Conservation (phyloP, 2,888 invertebrate genomes). For the Melipona bicolor region DNA sequence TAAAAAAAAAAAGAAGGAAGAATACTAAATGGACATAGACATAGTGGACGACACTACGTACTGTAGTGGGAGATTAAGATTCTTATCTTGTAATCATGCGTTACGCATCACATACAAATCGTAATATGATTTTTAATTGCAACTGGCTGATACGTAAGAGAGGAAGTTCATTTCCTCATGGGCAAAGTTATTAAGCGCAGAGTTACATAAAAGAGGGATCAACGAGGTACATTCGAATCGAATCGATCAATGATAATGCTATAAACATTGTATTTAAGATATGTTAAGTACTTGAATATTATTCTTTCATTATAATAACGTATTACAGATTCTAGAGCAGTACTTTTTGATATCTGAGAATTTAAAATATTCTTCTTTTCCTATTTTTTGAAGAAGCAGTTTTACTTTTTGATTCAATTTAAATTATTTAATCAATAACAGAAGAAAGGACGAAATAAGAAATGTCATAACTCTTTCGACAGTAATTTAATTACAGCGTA, state of each 20-base stretch:
- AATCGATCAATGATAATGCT: conserved; percentile 14
- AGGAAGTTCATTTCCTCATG: conserved; percentile 65
- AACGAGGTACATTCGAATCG: conserved; percentile 45
- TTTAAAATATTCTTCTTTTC: not conserved
- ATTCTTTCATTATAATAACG: not conserved
- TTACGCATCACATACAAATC: conserved; percentile 28
- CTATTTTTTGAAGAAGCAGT: not conserved
- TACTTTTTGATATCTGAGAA: not conserved
- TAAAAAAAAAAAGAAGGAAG: too few relatives aligned
- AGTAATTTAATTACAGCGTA: conserved; percentile 31
- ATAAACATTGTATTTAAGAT: not conserved
- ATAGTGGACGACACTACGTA: not conserved
- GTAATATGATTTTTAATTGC: conserved; percentile 42
- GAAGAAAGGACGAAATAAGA: not conserved
- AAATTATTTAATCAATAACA: not conserved
- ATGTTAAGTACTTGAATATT: not conserved
- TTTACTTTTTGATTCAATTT: not conserved
- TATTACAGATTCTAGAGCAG: not conserved
- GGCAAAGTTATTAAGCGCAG: conserved; percentile 33
- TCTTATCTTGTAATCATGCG: not conserved
- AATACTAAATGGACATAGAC: not conserved
- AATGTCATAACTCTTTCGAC: not conserved
- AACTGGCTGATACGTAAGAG: conserved; percentile 34
- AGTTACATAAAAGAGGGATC: conserved; percentile 63
- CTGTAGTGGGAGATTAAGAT: not conserved